phyloP scores from a whole-genome alignment of 2,888 invertebrate species.

The Onchidella celtica region DNA sequence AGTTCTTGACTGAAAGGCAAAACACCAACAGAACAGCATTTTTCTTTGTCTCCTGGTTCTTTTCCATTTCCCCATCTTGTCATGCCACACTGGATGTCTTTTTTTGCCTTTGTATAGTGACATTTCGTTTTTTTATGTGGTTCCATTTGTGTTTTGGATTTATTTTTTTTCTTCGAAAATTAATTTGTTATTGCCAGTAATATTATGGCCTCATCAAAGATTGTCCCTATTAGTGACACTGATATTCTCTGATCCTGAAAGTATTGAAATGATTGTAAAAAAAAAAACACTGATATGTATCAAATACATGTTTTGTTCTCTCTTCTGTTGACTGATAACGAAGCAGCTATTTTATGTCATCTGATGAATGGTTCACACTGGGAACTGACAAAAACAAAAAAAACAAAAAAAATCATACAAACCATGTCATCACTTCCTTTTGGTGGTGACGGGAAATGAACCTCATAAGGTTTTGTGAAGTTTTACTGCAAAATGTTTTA shows the following conservation, averaged over 20 bases:
- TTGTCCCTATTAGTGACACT: conserved; percentile 34
- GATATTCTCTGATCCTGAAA: conserved; percentile 36
- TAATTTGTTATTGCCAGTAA: conserved; percentile 25
- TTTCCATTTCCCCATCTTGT: neutral
- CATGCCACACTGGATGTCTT: neutral
- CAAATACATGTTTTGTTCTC: conserved; percentile 36
- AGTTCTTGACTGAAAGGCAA: conserved; percentile 17
- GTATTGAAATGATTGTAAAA: conserved; percentile 26
- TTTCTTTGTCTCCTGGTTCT: neutral
- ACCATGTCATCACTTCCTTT: neutral
- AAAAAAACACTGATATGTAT: neutral
- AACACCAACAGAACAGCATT: conserved; percentile 33
- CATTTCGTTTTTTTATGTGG: neutral
- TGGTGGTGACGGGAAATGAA: neutral
- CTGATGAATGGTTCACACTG: conserved; percentile 8
- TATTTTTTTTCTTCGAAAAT: no score
- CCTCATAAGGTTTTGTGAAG: neutral
- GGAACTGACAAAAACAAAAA: no score
- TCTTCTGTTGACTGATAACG: conserved; percentile 30
- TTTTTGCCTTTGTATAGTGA: neutral
- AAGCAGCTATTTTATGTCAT: conserved; percentile 37
- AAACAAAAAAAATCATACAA: no score
- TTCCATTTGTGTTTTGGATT: no score
- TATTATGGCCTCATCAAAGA: conserved; percentile 27
- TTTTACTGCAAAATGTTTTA: neutral